phyloP scores from a whole-genome alignment of 2,797 vertebrate species.

The Sebastes cheni region DNA sequence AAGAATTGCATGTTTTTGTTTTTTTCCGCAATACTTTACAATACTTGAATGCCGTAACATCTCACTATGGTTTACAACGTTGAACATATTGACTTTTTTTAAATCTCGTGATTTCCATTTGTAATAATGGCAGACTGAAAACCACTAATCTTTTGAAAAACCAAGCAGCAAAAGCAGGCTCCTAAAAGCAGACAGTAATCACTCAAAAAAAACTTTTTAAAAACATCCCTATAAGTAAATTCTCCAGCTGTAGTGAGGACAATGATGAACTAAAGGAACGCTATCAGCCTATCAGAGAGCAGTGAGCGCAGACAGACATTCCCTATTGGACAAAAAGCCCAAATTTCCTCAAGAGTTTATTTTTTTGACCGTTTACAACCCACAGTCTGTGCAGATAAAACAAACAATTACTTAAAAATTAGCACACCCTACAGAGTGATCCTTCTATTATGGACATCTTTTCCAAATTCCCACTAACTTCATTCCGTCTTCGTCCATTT shows the following conservation, averaged over 20 bases:
- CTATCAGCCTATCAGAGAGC: no score
- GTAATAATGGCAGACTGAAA: neutral
- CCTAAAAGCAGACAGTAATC: neutral
- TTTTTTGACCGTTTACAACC: no score
- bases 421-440: no score
- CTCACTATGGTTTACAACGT: neutral
- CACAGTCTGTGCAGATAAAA: no score
- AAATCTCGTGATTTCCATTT: neutral
- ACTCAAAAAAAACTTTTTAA: neutral
- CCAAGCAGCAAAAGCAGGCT: neutral
- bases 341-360: no score
- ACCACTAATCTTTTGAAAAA: neutral
- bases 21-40: neutral
- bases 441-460: neutral
- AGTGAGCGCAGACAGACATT: no score
- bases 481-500: neutral
- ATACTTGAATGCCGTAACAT: neutral
- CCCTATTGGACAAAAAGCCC: no score
- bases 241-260: no score
- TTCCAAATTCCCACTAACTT: neutral
- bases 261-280: no score
- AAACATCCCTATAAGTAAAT: no score
- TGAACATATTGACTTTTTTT: neutral
- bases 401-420: no score
- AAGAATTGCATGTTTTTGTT: neutral